Evolutionary conservation across 2,888 invertebrate species (phyloP), one percentile per base, ranked within the genome.

Genomic region (Cephus nigrinus): DNA sequence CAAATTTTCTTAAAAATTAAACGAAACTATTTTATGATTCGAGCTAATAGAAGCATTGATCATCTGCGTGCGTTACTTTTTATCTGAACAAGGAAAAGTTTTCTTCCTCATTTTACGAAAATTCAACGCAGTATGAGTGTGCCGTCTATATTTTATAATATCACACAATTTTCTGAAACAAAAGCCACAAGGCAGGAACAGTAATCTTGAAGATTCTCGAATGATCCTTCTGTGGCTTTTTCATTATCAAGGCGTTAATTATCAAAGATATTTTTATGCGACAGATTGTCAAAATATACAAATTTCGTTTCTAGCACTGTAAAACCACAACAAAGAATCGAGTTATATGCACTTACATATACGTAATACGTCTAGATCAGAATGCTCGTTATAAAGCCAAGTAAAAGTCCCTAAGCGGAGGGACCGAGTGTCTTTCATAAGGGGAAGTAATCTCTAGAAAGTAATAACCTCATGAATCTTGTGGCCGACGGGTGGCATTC

Each of bases 401-500:
- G 55, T 55, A 9, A 23, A 55, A 23, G 23, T 55, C 55, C 23
- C 55, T 55, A 55, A 2, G 55, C 55, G 23, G 55, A 55, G 55
- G 23, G 55, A 23, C 55, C 55, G 55, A 55, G 23, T 55, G 55
- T 55, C 55, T 23, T 55, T 23, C 23, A 23, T 23, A 23, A 55
- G 55, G 55, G 9, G 55, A 55, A 55, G 23, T 55, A 55, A 55
- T 55, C 55, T 55, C 23, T 71, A 33, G 71, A 71, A 71, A 71
- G 71, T 71, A 71, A 71, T 71, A 71, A 71, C 32, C 71, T 33
- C 31, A 71, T 71, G 71, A 71, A 71, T 71, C 71, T 71, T 71
- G 4, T 33, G 71, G 31, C 12, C 5, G 31, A 71, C 31, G 31
- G 71, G 71, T 71, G 71, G 9, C 23, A 71, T 71, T 71, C 32